Evolutionary conservation across 2,888 invertebrate genomes (phyloP).

Genomic region (Cistogaster globosa): DNA sequence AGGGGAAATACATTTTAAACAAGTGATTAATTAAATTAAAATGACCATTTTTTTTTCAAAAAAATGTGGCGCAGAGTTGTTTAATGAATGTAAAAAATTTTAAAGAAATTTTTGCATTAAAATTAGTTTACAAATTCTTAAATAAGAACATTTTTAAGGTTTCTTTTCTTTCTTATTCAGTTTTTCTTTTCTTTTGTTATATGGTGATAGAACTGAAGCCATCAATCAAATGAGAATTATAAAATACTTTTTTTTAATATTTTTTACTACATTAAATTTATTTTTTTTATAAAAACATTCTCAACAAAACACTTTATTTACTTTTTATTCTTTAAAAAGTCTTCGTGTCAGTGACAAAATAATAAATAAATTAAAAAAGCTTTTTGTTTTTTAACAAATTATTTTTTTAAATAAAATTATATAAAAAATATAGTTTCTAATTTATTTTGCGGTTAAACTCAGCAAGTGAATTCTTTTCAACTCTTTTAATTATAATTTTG

Average conservation of each 20-base stretch:
- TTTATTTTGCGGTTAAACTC: constrained; percentile 54
- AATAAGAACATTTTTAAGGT: no score
- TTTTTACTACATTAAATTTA: no score
- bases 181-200: no score
- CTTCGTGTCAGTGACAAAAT: not conserved
- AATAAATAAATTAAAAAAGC: not conserved
- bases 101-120: not conserved
- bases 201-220: no score
- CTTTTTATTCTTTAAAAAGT: not conserved
- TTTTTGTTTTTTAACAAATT: no score
- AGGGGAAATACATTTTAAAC: constrained; percentile 47
- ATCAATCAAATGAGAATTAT: not conserved
- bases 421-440: constrained; percentile 34
- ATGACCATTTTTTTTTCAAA: constrained; percentile 13
- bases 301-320: not conserved
- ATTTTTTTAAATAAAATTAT: no score
- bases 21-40: constrained; percentile 52
- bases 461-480: not conserved
- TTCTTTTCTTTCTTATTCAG: no score
- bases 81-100: not conserved
- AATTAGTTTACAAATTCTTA: no score
- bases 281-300: no score
- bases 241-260: not conserved
- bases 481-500: constrained; percentile 21
- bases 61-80: not conserved